Evolutionary conservation across 1,140 invertebrate species (phyloP), one percentile per base, ranked within the genome.

Genomic region (Xylocopa sonorina): DNA sequence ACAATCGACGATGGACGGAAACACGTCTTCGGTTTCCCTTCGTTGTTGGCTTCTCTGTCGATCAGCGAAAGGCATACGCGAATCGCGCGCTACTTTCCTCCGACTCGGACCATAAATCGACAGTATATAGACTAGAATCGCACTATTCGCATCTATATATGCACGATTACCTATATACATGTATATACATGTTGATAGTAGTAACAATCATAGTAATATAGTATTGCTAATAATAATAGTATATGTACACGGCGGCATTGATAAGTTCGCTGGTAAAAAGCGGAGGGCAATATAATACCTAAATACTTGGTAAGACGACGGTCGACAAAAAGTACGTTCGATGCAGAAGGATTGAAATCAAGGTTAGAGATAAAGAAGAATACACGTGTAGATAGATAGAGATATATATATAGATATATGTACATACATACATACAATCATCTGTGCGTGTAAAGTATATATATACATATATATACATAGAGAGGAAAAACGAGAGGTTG

Each of bases 261-360:
- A 41, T 51, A 60, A 80, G 60, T 41, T 79, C 68, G 50, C 66
- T 43, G 55, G 51, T 79, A 78, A 79, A 50, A 84, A 84, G 82
- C 82, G 64, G 60, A 77, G 66, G 55, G 29, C 53, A 48, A 53
- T 68, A 55, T 67, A 83, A 76, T 74, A 74, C 72, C 80, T 85
- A n/a, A n/a, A n/a, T n/a, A 80, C 76, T 71, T 83, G 77, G 76
- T 86, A 86, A 86, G 80, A 86, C 83, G 80, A 85, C 77, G 80
- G 82, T 77, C 75, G 82, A 88, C 82, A 86, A 75, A 85, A 74
- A 87, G 69, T 77, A 84, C 79, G 74, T 81, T 84, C 43, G 74
- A 85, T 74, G 79, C 69, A 84, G 32, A 82, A 48, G 63, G 81
- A 48, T 77, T 67, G n/a, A 41, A 78, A 81, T 16, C 32, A 72